Evolutionary conservation across 2,888 invertebrate genomes (phyloP), one percentile per base, ranked within the genome.

Genomic region (Amphipoea lucens): DNA sequence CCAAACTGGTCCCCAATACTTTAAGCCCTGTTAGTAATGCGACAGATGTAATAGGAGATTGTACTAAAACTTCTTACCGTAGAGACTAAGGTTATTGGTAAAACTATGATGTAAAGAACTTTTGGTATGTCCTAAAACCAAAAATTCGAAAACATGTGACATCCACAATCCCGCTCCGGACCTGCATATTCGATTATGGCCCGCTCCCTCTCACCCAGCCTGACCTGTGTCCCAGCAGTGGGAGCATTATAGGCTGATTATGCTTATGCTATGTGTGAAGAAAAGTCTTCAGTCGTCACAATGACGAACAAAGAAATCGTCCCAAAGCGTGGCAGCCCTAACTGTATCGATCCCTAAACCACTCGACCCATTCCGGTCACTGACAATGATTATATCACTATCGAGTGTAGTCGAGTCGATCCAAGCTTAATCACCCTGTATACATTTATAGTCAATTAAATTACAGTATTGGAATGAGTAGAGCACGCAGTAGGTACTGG

Each of bases 341-440:
- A 51, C 60, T 29, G 14, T 62, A 76, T 76, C 62, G 70, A 70
- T 81, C 70, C 36, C 42, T 71, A 65, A 70, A 12, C 81, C 57
- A 74, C 71, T 74, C 54, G 45, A 81, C 60, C 29, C 74, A 77
- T 81, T 73, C 68, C 75, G 62, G 75, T 36, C 69, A 81, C 36
- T 76, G 72, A 60, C n/a, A 73, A 85, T 81, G 65, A 81, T 70
- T 65, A 83, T 68, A 65, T 82, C 82, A 82, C 74, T 75, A 75
- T 73, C 54, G 17, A 77, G 36, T 66, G 12, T 48, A 82, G 54
- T 75, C 36, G 23, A 65, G 54, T 75, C 36, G 23, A 65, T 72
- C 40, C n/a, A 23, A 66, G 57, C 42, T 48, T 74, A 73, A 66
- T 70, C 45, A 86, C 14, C 54, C 71, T 14, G 54, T 73, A 54